Evolutionary conservation across 92 coral and sea anemone genomes (phyloP).

Genomic region (Epizoanthus rinbou): DNA sequence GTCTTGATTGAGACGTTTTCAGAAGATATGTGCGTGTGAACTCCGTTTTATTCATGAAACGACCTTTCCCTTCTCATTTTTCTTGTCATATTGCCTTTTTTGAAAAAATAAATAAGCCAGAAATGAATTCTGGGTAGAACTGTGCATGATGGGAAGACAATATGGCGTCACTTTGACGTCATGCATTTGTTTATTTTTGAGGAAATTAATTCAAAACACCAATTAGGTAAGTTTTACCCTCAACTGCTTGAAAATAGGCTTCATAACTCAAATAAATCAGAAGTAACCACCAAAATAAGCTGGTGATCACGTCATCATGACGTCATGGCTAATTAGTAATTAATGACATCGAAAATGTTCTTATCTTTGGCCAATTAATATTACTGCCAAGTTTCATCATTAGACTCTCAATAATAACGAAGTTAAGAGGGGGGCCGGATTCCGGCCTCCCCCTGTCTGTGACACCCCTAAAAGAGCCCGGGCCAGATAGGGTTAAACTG

Average conservation of each 20-base stretch:
- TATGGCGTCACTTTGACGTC: slow-evolving; percentile 6
- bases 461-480: background rate
- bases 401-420: slow-evolving; percentile 15
- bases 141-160: background rate
- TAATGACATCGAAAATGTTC: background rate
- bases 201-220: slow-evolving; percentile 3
- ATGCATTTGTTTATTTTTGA: background rate
- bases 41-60: background rate
- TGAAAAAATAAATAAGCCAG: too few species aligned
- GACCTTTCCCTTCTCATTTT: too few species aligned
- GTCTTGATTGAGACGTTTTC: background rate
- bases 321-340: slow-evolving; percentile 11
- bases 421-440: slow-evolving; percentile 7
- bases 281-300: slow-evolving; percentile 2
- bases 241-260: slow-evolving; percentile 17
- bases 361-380: slow-evolving; percentile 12
- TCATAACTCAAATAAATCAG: slow-evolving; percentile 15
- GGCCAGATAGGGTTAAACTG: background rate
- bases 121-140: too few species aligned
- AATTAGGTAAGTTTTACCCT: background rate
- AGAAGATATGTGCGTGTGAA: slow-evolving; percentile 11
- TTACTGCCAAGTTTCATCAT: slow-evolving; percentile 17
- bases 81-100: too few species aligned
- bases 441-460: background rate
- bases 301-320: slow-evolving; percentile 21